phyloP scores from a whole-genome alignment of 2,113 vertebrate genomes.

The Pollachius pollachius region DNA sequence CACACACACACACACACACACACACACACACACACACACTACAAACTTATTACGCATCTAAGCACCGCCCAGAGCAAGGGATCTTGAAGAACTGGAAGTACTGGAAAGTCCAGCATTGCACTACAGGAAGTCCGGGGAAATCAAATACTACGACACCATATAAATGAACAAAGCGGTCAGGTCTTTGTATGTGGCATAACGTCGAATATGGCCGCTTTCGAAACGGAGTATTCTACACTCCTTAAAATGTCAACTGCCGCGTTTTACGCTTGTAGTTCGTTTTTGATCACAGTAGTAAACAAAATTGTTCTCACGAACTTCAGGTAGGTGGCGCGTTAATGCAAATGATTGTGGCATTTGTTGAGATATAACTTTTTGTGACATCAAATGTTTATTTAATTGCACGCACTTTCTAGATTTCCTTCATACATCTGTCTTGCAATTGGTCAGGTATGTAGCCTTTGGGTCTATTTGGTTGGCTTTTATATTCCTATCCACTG shows the following conservation, averaged over 20 bases:
- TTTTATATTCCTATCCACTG: no score
- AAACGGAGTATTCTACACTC: slow-evolving; percentile 22
- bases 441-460: slow-evolving; percentile 68
- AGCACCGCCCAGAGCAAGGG: no score
- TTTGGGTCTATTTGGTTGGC: no score
- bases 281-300: slow-evolving; percentile 86
- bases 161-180: no score
- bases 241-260: slow-evolving; percentile 72
- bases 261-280: slow-evolving; percentile 84
- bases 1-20: no score
- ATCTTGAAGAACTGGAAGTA: no score
- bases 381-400: not conserved
- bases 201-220: not conserved
- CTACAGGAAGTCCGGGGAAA: no score
- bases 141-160: no score
- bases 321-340: slow-evolving; percentile 71
- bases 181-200: slow-evolving; percentile 13
- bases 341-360: not conserved
- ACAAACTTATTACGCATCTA: no score
- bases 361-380: not conserved
- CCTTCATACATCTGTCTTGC: slow-evolving; percentile 71
- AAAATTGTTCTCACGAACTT: slow-evolving; percentile 85
- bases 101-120: no score
- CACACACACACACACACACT: no score
- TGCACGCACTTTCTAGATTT: slow-evolving; percentile 54